A percentile compares a stretch with the other conserved stretches of the same genome.
These are phyloP conservation scores for Formica selysi DNA, from an alignment of 1,140 invertebrate genomes.

Conservation along the genomic window DNA sequence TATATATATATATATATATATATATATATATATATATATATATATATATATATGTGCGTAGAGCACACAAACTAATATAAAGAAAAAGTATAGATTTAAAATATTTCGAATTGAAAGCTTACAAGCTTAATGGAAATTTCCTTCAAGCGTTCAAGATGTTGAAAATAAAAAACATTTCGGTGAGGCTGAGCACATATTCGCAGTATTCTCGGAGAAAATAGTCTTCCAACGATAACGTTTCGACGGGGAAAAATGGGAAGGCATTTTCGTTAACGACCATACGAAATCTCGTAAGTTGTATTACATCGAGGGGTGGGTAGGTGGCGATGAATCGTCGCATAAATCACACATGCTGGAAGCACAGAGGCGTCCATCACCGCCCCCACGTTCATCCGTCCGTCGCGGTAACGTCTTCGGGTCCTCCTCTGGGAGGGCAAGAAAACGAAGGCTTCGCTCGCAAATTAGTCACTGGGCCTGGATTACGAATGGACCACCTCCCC, in stretches of 20 bases:
- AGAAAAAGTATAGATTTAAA: neutral
- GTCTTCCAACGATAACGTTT: neutral
- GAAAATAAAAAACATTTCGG: neutral
- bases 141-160: neutral
- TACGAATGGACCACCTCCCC: slow-evolving; percentile 76
- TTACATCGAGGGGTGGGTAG: slow-evolving; percentile 65
- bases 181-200: neutral
- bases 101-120: neutral
- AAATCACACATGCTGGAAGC: slow-evolving; percentile 80
- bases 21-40: too few relatives aligned
- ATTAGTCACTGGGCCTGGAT: slow-evolving; percentile 80
- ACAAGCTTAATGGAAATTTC: neutral
- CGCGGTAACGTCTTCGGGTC: slow-evolving; percentile 69
- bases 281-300: slow-evolving; percentile 63
- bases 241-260: slow-evolving; percentile 46
- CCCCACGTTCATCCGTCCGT: slow-evolving; percentile 77
- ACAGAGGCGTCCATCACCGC: slow-evolving; percentile 82
- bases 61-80: neutral
- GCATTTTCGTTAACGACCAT: slow-evolving; percentile 64
- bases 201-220: neutral
- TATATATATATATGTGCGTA: too few relatives aligned
- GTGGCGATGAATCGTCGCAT: slow-evolving; percentile 77
- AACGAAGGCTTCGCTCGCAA: slow-evolving; percentile 70
- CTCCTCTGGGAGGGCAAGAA: slow-evolving; percentile 64
- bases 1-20: too few relatives aligned